Conservation (phyloP, 2,797 vertebrate genomes). For the Girardinus metallicus region DNA sequence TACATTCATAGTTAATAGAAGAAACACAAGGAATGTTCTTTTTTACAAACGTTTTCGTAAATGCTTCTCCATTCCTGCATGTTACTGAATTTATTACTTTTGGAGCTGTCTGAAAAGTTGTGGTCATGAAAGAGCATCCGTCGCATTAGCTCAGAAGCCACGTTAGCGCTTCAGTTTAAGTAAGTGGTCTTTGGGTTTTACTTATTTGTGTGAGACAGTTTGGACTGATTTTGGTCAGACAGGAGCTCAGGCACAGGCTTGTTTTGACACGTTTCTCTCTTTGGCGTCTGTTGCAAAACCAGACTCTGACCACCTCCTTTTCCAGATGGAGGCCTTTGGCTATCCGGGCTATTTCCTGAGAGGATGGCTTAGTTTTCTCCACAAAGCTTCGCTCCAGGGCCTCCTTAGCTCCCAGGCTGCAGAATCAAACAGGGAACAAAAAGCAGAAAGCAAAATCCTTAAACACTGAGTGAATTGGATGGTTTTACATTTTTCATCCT, state of each 20-base stretch:
- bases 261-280: slow-evolving; percentile 98
- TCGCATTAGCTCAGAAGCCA: neutral
- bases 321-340: slow-evolving; percentile 96
- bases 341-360: slow-evolving; percentile 96
- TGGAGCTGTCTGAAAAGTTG: neutral
- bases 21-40: neutral
- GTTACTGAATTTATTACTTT: neutral
- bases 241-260: slow-evolving; percentile 91
- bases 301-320: slow-evolving; percentile 98
- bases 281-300: slow-evolving; percentile 98
- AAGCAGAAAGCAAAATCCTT: neutral
- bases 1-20: neutral
- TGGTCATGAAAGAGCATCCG: neutral
- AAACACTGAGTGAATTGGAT: neutral
- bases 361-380: slow-evolving; percentile 96
- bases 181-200: slow-evolving; percentile 46
- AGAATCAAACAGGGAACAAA: slow-evolving; percentile 19
- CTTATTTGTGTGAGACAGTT: slow-evolving; percentile 81
- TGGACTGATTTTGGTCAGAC: slow-evolving; percentile 85
- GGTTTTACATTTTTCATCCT: neutral
- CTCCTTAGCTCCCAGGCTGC: slow-evolving; percentile 94
- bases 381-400: slow-evolving; percentile 93
- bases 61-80: neutral
- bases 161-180: neutral
- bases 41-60: neutral